Base-by-base conservation (phyloP, 2,888 invertebrate genomes). In the Eudemis profundana region DNA sequence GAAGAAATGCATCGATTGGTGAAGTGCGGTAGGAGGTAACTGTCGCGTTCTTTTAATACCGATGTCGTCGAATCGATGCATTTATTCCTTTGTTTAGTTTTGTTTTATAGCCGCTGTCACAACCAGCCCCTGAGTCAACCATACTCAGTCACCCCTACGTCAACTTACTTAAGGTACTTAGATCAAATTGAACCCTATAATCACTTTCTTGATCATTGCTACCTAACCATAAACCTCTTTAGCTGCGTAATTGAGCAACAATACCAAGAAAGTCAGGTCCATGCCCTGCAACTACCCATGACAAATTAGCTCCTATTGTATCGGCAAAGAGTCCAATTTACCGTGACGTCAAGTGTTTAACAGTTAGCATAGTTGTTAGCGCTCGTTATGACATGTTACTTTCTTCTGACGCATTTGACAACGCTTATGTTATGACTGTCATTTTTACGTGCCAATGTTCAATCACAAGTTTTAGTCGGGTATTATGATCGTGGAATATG, bases 151-250 rank as follows among this genome's bases (percentile, higher is more conserved):
- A n/a, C n/a, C n/a, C n/a, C n/a, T n/a, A n/a, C n/a, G n/a, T n/a
- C n/a, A n/a, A n/a, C n/a, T n/a, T n/a, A n/a, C n/a, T n/a, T n/a
- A n/a, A n/a, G n/a, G n/a, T n/a, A n/a, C n/a, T n/a, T n/a, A n/a
- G n/a, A n/a, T n/a, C n/a, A n/a, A n/a, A n/a, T n/a, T n/a, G n/a
- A n/a, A n/a, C n/a, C n/a, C n/a, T n/a, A n/a, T 8, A 4, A 33
- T 33, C 2, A 33, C 38, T 23, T 53, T 38, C 38, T 23, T 10
- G 21, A 40, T 21, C 14, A 38, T 38, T 53, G 21, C 53, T 53
- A 53, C 53, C 23, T 53, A 53, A 38, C 23, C 53, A 53, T 53
- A 53, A 38, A 53, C 38, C 38, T 53, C 21, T 14, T 53, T 38
- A 7, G 10, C 38, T n/a, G 0, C 10, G 53, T 53, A 53, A 53